phyloP scores from a whole-genome alignment of 2,797 vertebrate species.

The Gallinago stenura region DNA sequence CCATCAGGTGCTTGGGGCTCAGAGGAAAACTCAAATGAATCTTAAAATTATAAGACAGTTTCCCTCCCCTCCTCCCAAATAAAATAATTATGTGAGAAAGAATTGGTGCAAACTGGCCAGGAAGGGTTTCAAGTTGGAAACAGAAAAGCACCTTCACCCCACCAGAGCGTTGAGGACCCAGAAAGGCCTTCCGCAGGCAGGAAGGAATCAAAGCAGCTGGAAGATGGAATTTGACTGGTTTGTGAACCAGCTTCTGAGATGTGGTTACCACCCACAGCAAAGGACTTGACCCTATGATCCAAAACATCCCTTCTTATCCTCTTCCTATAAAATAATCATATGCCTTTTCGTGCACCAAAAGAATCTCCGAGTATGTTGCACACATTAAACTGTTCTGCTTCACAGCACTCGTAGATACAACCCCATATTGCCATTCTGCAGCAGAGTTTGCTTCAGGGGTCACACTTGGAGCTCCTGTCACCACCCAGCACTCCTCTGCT shows the following conservation, averaged over 20 bases:
- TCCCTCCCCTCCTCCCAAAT: slow-evolving; percentile 8
- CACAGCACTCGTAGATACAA: neutral
- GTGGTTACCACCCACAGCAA: slow-evolving; percentile 36
- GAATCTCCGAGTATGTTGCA: neutral
- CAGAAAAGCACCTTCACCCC: slow-evolving; percentile 9
- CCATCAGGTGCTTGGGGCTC: slow-evolving; percentile 50
- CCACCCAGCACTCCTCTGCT: neutral
- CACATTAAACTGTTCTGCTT: neutral
- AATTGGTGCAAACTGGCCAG: slow-evolving; percentile 2
- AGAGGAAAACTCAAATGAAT: slow-evolving; percentile 40
- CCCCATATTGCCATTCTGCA: neutral
- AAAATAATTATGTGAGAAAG: slow-evolving; percentile 9
- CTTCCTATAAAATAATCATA: slow-evolving; percentile 6
- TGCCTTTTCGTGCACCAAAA: neutral
- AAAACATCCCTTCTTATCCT: neutral
- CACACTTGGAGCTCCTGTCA: neutral
- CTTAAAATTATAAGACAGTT: slow-evolving; percentile 35
- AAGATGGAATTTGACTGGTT: slow-evolving; percentile 30
- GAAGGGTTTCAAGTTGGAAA: neutral
- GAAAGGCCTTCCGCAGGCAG: neutral
- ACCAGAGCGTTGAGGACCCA: neutral
- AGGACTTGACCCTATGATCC: neutral
- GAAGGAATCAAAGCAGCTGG: slow-evolving; percentile 28
- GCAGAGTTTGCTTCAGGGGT: neutral
- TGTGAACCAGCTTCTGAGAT: slow-evolving; percentile 29